Evolutionary conservation across 2,888 invertebrate species (phyloP), one percentile per base, ranked within the genome.

Genomic region (Tipula lateralis): DNA sequence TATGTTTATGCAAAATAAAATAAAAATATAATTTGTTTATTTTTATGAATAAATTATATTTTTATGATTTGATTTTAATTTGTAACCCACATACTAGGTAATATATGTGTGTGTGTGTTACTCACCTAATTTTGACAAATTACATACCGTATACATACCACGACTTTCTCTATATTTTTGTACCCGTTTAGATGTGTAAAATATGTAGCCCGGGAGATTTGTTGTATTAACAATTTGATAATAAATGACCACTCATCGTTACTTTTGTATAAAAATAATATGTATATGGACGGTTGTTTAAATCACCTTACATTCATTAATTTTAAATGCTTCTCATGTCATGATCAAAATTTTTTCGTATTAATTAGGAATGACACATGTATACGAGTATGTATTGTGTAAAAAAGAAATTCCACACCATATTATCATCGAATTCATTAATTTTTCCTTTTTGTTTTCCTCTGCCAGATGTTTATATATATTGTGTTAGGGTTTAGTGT

Each of bases 61-160:
- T 24, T 66, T 9, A 66, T 66, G 66, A 66, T 66, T 66, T 66
- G 66, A 66, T 66, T 66, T 66, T 66, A 66, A 66, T 66, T 66
- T 66, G 12, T 66, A 19, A 66, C 66, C 24, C 66, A 66, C 66
- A 6, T 66, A 24, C 66, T 24, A 24, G 66, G 66, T 66, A 66
- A 66, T 66, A 3, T 66, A 24, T 66, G 66, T 66, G 19, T 66
- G n/a, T 66, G 9, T 66, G 3, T 66, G 24, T n/a, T n/a, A n/a
- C 66, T 19, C 19, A 24, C 24, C 19, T 66, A 66, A 66, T 66
- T 19, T 66, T 66, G 24, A 44, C 44, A 44, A 66, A 66, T 24
- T 66, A 9, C 24, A 50, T 9, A 5, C 0, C 1, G 12, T 13
- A 66, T 2, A 24, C 24, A n/a, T 16, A 12, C 39, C 39, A 2